Base-by-base conservation (phyloP, 2,888 invertebrate genomes). In the Incurvaria masculella region DNA sequence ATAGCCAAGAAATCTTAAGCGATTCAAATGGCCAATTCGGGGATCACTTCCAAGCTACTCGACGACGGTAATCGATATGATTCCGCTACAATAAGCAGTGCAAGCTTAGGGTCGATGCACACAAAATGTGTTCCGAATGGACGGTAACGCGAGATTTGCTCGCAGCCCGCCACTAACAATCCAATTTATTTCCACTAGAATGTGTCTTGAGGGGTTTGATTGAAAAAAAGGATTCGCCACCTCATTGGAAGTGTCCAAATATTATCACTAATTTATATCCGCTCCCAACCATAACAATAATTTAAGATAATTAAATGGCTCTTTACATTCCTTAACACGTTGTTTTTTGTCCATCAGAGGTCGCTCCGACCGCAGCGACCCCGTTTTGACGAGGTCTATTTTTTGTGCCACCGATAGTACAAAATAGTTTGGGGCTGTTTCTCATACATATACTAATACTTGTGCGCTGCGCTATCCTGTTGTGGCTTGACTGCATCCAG, bases 251-350 rank as follows among this genome's bases (percentile, higher is more conserved):
- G 58, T 63, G 58, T 61, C 60, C 63, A 60, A 64, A 65, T 70
- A 72, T 75, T 74, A 74, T 75, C 40, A 23, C 49, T 49, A 49
- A 49, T 45, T 45, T 45, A 49, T 71, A 66, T 68, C 71, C 67
- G 64, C 71, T 70, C 69, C 73, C 61, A 71, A 69, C 72, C 69
- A 72, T 74, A 73, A 76, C 75, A 75, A 76, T 76, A 76, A 75
- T 76, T 78, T 74, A 78, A 67, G 74, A 74, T 78, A 78, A 78
- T 78, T 78, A 78, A 78, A 76, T 69, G 72, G 74, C 74, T 75
- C 72, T 71, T 78, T 78, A 73, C 75, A 78, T 78, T 78, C 78
- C 72, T 73, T 74, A 74, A 76, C 74, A 74, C 75, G 65, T 74
- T 65, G 66, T 72, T 78, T 78, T 72, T 78, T 76, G 63, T 68